Evolutionary conservation across 1,140 invertebrate genomes (phyloP).

Genomic region (Daktulosphaira vitifoliae): DNA sequence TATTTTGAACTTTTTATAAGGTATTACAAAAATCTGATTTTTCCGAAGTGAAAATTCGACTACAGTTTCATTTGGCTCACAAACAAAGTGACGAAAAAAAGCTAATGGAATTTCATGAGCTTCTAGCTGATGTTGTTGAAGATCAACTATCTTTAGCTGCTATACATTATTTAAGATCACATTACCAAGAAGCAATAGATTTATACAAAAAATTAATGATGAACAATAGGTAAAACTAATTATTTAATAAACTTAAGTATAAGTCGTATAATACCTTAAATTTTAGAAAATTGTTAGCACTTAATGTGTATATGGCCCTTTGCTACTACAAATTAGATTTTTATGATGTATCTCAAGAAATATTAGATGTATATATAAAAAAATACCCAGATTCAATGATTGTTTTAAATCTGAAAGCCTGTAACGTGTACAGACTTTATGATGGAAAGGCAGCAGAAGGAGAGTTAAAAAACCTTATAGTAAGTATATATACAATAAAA

Average conservation of each 20-base stretch:
- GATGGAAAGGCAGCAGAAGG: conserved; percentile 89
- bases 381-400: conserved; percentile 89
- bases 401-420: conserved; percentile 90
- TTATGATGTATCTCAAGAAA: conserved; percentile 87
- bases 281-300: conserved; percentile 77
- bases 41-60: conserved; percentile 61
- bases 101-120: conserved; percentile 70
- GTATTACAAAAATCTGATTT: conserved; percentile 52
- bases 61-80: conserved; percentile 88
- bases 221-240: conserved; percentile 66
- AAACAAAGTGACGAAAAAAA: conserved; percentile 83
- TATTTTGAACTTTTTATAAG: conserved; percentile 38
- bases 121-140: conserved; percentile 78
- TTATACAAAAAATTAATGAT: conserved; percentile 92
- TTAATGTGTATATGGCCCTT: conserved; percentile 94
- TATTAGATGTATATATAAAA: conserved; percentile 84
- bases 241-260: too few relatives aligned
- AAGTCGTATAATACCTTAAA: too few relatives aligned
- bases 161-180: conserved; percentile 88
- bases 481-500: too few relatives aligned
- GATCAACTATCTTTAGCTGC: conserved; percentile 93
- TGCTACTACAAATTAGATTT: conserved; percentile 98
- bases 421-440: conserved; percentile 79
- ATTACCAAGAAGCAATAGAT: conserved; percentile 98
- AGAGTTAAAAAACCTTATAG: conserved; percentile 66